Evolutionary conservation across 2,888 invertebrate species (phyloP), one percentile per base, ranked within the genome.

Genomic region (Lasioglossum marginatum): DNA sequence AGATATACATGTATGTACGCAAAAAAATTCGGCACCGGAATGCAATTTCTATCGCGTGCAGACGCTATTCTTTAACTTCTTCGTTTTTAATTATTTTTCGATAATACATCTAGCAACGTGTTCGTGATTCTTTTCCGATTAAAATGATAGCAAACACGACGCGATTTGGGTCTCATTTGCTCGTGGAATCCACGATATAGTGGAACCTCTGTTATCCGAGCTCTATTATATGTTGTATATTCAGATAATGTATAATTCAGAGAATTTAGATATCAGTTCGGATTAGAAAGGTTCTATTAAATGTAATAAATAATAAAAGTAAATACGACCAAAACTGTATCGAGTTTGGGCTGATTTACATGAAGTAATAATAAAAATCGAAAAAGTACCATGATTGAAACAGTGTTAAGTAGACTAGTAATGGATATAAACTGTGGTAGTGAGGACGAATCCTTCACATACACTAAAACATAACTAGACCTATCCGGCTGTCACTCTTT

Each of bases 401-500:
- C 0, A 23, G 2, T 10, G 1, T 23, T 52, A 52, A 23, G 8
- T 23, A 52, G 3, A n/a, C 6, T 52, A 23, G 52, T 10, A 6
- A 52, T 2, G 52, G 23, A 8, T 23, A 52, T 52, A 52, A 23
- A 23, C 8, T 23, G 52, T 52, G 10, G 23, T 52, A 52, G 52
- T 0, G 23, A 23, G 23, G 52, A n/a, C 52, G 6, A 10, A 10
- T 52, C 52, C n/a, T 52, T 10, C 52, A n/a, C 23, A 52, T 10
- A n/a, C 8, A 10, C n/a, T 23, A 52, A 52, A n/a, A 0, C 10
- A 23, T 52, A 23, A 52, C 23, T 52, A n/a, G n/a, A 52, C 52
- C 40, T n/a, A 63, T 40, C 70, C 31, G 27, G 34, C 52, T 68
- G n/a, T 66, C 66, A 31, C 66, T 68, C 48, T 83, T 45, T 63